Evolutionary conservation across 2,113 vertebrate species (phyloP), one percentile per base, ranked within the genome.

Genomic region (Uria aalge): DNA sequence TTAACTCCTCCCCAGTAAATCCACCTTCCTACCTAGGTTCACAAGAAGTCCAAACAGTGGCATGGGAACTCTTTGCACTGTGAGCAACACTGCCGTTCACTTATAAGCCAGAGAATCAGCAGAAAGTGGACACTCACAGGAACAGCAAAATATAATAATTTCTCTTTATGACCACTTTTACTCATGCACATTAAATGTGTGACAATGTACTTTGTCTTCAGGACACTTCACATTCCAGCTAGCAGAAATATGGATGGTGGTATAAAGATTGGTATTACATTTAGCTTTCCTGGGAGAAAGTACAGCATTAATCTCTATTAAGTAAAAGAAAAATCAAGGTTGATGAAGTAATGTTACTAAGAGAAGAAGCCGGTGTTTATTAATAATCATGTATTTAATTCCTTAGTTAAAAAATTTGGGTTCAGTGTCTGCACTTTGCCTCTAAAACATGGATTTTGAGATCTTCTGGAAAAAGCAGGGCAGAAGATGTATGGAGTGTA

Each of bases 201-300:
- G 80, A 92, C 86, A 94, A 88, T 73, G 55, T 57, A 87, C 52
- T 94, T 95, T 89, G 74, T 94, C 91, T 96, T 95, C 71, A 72
- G 81, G 85, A 89, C 88, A 78, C 30, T 26, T 91, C 89, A 75
- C 59, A 71, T 80, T 96, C 62, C 71, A 76, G 53, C 41, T 85
- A 94, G 88, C 81, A 96, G 94, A 96, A 94, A 88, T 95, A 96
- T 87, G 50, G 81, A 93, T 72, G 45, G 66, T 77, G 81, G 73
- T 81, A 91, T 91, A 87, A 95, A 89, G 84, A 84, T 12, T 41
- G 73, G 76, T 91, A 96, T 91, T 93, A 69, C 45, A 76, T 82
- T 94, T 75, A 85, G 60, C 69, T 85, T 94, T 94, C 34, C 36
- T 82, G 15, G 27, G 85, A 92, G 53, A 85, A 92, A 88, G 71